Evolutionary conservation across 2,797 vertebrate genomes (phyloP), one percentile per base, ranked within the genome.

Genomic region (Chelonia mydas): DNA sequence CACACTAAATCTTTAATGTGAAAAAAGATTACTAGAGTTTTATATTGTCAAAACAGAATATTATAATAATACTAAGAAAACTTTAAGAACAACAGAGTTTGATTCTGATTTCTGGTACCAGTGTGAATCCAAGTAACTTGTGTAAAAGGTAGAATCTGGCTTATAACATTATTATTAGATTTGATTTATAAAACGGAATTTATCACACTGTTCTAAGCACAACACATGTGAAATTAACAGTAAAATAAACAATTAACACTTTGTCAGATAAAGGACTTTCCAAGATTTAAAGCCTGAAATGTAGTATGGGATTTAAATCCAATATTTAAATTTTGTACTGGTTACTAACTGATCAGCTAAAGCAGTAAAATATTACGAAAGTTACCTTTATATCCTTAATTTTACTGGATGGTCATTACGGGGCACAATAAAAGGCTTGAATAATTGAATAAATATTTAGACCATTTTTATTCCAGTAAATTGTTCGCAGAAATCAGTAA

Each of bases 1-100:
- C 90, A 89, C 92, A 80, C 49, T 76, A 81, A 78, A 47, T 87
- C 28, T 89, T 88, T 82, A 91, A 93, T 90, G 16, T 83, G n/a
- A 55, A 94, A 55, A 80, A 94, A 72, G 61, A 78, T 49, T 90
- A 90, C 51, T 90, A 33, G 84, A 50, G 86, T 89, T 81, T 89
- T 81, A n/a, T 88, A 85, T 37, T 93, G 53, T 94, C 90, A 94
- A 94, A 94, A 76, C 53, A 92, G 41, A 95, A 84, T 93, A 86
- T 85, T 86, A 2, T 57, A 72, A 81, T 89, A 82, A 37, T 96
- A 90, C 45, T 82, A 83, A 85, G 81, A 93, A 94, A 81, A 83
- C 3, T 1, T 31, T 61, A 55, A 83, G 91, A 27, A 86, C 54
- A 90, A 49, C 92, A 83, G 47, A 27, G 80, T 37, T 87, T 54